Conservation (phyloP, 23 tunicate species). For the Trididemnum miniatum region DNA sequence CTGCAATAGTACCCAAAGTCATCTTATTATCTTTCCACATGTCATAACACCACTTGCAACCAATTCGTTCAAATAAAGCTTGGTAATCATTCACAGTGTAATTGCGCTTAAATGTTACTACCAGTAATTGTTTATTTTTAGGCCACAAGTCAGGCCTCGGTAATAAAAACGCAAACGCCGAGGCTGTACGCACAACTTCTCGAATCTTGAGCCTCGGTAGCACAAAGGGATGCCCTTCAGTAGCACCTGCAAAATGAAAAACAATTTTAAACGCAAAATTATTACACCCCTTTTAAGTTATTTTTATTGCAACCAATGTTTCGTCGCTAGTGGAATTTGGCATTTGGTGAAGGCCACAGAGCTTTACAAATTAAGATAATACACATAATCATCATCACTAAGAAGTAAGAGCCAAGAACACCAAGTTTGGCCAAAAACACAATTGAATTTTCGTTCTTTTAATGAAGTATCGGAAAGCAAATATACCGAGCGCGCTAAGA, state of each 20-base stretch:
- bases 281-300: too few species aligned
- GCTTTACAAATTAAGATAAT: too few species aligned
- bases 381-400: too few species aligned
- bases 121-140: conserved; percentile 50
- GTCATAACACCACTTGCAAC: conserved; percentile 73
- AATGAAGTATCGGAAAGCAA: too few species aligned
- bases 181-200: conserved; percentile 49
- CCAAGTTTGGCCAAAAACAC: too few species aligned
- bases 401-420: too few species aligned
- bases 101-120: conserved; percentile 59
- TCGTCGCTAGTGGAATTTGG: too few species aligned
- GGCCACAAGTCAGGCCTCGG: conserved; percentile 94
- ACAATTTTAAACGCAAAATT: too few species aligned
- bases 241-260: conserved; percentile 50
- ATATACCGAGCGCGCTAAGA: too few species aligned
- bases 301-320: too few species aligned
- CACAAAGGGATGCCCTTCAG: conserved; percentile 78
- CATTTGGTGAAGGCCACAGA: too few species aligned
- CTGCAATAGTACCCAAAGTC: conserved; percentile 50
- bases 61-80: conserved; percentile 60
- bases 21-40: conserved; percentile 61
- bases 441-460: too few species aligned
- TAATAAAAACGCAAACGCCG: conserved; percentile 68
- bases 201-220: conserved; percentile 63
- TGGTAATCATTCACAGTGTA: conserved; percentile 77